These are phyloP conservation scores for Gopherus flavomarginatus DNA, from an alignment of 2,113 vertebrate species.

Conservation along the genomic window DNA sequence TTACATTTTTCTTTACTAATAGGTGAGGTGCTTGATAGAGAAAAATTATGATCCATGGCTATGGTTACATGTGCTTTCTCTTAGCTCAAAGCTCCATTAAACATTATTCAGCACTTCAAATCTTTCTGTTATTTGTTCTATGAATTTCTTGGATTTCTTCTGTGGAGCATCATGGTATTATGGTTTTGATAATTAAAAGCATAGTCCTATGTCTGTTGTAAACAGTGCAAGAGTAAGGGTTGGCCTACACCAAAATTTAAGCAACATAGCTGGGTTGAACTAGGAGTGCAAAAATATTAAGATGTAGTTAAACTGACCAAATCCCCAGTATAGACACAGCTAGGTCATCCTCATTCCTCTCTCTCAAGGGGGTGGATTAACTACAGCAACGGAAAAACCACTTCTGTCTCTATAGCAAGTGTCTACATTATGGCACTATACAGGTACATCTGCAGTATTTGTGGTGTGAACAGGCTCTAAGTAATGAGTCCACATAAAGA, in stretches of 20 bases:
- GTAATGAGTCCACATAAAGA: not conserved
- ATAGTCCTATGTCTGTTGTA: fast-evolving
- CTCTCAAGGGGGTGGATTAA: not conserved
- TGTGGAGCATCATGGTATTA: not conserved
- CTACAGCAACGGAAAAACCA: not conserved
- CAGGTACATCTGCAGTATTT: not conserved
- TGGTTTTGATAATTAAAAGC: not conserved
- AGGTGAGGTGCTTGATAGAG: not conserved
- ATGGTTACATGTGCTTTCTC: not conserved
- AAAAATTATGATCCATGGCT: constrained; percentile 8
- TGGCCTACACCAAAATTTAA: not conserved
- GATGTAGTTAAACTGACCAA: not conserved
- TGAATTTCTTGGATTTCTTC: not conserved
- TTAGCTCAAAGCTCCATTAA: not conserved
- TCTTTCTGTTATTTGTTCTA: not conserved
- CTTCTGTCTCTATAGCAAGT: not conserved
- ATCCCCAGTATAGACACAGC: not conserved
- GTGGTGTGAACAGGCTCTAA: not conserved
- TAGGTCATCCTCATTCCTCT: not conserved
- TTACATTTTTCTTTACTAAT: constrained; percentile 65
- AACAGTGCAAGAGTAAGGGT: not conserved
- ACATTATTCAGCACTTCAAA: not conserved
- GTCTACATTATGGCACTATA: not conserved
- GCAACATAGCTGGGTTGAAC: not conserved
- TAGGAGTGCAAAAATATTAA: not conserved